Percentiles rank a stretch among this genome's conserved stretches.
Conservation (phyloP, 2,888 invertebrate genomes). For the Chalcis sispes region DNA sequence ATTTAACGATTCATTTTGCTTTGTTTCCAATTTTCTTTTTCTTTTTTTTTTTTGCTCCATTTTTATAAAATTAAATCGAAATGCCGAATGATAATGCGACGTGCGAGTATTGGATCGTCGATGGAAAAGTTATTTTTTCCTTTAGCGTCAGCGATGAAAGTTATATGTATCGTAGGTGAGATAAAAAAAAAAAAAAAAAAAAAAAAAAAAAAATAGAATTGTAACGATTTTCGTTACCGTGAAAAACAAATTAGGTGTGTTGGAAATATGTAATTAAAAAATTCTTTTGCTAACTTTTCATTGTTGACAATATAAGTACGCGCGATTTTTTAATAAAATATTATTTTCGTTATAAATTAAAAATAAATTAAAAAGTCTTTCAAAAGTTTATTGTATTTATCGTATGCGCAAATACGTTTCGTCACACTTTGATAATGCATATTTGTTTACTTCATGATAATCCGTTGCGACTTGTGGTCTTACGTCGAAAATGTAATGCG, state of each 20-base stretch:
- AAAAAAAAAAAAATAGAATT: neutral
- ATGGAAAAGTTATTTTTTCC: neutral
- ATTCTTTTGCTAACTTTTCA: no score
- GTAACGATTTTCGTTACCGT: neutral
- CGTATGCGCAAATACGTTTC: neutral
- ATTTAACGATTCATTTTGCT: constrained; percentile 10
- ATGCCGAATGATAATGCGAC: neutral
- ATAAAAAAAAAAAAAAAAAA: no score
- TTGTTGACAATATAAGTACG: no score
- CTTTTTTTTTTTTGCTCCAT: no score
- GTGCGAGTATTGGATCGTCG: neutral
- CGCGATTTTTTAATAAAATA: no score
- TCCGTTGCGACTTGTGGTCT: neutral
- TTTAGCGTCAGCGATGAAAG: no score
- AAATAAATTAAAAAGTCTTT: neutral
- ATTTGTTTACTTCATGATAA: neutral
- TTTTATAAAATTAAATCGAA: neutral
- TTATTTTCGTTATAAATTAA: neutral
- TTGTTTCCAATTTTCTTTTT: constrained; percentile 23
- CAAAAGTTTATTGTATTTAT: neutral
- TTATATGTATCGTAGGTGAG: no score
- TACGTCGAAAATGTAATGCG: no score
- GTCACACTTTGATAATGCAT: neutral
- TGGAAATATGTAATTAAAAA: neutral
- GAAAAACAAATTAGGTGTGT: constrained; percentile 1